Base-by-base conservation (phyloP, 1,140 invertebrate genomes). In the Ditylenchus dipsaci region DNA sequence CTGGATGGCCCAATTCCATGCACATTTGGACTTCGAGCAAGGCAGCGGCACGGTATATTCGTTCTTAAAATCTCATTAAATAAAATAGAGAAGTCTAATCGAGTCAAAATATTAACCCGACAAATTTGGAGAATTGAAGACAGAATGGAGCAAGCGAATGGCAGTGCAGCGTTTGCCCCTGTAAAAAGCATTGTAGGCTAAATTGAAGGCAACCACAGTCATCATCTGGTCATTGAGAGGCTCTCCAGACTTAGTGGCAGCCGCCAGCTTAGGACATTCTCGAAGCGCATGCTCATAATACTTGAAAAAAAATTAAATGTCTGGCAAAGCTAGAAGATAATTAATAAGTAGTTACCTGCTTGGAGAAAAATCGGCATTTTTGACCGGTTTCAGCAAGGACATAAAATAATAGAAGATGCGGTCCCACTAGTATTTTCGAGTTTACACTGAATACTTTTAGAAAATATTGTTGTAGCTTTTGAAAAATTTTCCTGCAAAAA, bases 11-110 rank as follows among this genome's bases (percentile, higher is more conserved):
- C 7, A 65, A 29, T 21, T 65, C 63, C 1, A 49, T 21, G 19
- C 63, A 65, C n/a, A 65, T 65, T 38, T 65, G 63, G 19, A 63
- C 19, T 65, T 65, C 63, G 38, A 65, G 63, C 63, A 65, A 65
- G 27, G 63, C 42, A 5, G 63, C 63, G 21, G 63, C 33, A 29
- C 33, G 33, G 45, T 65, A 65, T 19, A 65, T 38, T 19, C 63
- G 1, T 23, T 65, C 63, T 65, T 3, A 65, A 56, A 56, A 38
- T 3, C 3, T 15, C 3, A 45, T 45, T 7, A 33, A 61, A 53
- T 53, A 19, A 45, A 7, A 45, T 45, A 61, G 17, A 30, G n/a
- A 3, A 64, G 27, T 5, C n/a, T 65, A n/a, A n/a, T n/a, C n/a
- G n/a, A n/a, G n/a, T n/a, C n/a, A n/a, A n/a, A n/a, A n/a, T n/a